A percentile compares a stretch with the other conserved stretches of the same genome.
These are phyloP conservation scores for Chrosomus eos DNA, from an alignment of 2,797 vertebrate genomes.

Conservation along the genomic window DNA sequence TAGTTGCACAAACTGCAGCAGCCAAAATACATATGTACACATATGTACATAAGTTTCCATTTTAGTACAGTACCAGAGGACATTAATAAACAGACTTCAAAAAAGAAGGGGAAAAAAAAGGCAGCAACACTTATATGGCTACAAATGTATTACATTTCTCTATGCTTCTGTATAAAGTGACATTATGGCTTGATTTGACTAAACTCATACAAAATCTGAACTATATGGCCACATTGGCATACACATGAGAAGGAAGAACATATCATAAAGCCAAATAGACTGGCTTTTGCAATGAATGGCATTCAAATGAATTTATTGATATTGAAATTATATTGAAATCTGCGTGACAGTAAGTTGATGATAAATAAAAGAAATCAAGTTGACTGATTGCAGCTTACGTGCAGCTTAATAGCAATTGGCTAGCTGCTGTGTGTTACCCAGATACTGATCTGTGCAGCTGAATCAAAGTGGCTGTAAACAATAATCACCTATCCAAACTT, in stretches of 20 bases:
- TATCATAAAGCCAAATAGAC: constrained; percentile 68
- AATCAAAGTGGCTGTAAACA: constrained; percentile 86
- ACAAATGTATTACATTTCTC: constrained; percentile 73
- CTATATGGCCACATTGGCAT: constrained; percentile 37
- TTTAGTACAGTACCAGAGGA: constrained; percentile 79
- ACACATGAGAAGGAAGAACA: constrained; percentile 60
- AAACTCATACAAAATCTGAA: constrained; percentile 51
- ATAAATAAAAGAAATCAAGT: constrained; percentile 23
- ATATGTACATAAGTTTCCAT: constrained; percentile 71
- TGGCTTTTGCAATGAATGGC: constrained; percentile 70
- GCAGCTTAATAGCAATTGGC: constrained; percentile 76
- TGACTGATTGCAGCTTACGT: constrained; percentile 64
- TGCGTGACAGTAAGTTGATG: not conserved
- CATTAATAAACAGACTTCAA: constrained; percentile 51
- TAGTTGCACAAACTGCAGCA: constrained; percentile 87
- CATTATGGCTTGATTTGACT: constrained; percentile 75
- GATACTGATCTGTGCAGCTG: constrained; percentile 83
- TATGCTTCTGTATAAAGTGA: constrained; percentile 64
- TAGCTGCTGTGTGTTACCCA: constrained; percentile 71
- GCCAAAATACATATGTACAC: constrained; percentile 84
- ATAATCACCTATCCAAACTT: constrained; percentile 77
- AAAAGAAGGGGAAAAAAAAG: constrained; percentile 33
- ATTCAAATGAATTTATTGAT: not conserved
- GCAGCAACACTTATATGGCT: constrained; percentile 55
- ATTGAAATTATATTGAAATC: not conserved